Evolutionary conservation across 2,113 vertebrate genomes (phyloP).

Genomic region (Cavia aperea): DNA sequence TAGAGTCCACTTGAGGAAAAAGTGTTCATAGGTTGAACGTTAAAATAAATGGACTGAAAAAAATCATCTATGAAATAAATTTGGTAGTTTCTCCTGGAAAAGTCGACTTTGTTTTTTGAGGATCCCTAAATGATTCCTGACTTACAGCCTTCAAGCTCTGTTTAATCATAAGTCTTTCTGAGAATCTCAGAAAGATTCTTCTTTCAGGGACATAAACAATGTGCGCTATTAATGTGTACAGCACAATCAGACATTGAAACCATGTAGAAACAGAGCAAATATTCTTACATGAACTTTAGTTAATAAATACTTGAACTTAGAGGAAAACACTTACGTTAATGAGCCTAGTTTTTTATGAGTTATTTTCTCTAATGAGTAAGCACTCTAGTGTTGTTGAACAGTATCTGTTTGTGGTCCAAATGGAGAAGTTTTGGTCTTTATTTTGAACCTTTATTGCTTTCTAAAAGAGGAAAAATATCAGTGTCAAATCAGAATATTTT

Average conservation of each 20-base stretch:
- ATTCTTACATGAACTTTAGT: conserved; percentile 52
- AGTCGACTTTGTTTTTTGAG: conserved; percentile 64
- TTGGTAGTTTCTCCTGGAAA: conserved; percentile 65
- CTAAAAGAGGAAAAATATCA: background rate
- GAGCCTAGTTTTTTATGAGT: background rate
- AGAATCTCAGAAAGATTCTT: conserved; percentile 65
- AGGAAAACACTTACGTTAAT: conserved; percentile 17
- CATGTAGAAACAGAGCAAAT: conserved; percentile 63
- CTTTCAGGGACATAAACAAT: conserved; percentile 68
- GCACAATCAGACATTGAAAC: conserved; percentile 60
- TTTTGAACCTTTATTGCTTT: background rate
- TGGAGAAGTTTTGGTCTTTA: background rate
- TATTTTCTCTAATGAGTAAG: background rate
- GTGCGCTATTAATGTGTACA: conserved; percentile 57
- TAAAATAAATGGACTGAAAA: conserved; percentile 67
- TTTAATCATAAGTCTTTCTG: conserved; percentile 13
- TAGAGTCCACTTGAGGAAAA: conserved; percentile 56
- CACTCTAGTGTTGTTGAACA: background rate
- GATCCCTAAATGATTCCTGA: conserved; percentile 47
- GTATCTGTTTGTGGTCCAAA: background rate
- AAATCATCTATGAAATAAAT: conserved; percentile 62
- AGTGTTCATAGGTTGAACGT: conserved; percentile 67
- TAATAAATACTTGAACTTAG: conserved; percentile 58
- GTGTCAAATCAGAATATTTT: conserved; percentile 2
- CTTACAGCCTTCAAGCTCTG: conserved; percentile 69